Percentiles rank a stretch among this genome's conserved stretches.
Evolutionary conservation across 2,797 vertebrate genomes (phyloP).

Genomic region (Bufotes viridis): DNA sequence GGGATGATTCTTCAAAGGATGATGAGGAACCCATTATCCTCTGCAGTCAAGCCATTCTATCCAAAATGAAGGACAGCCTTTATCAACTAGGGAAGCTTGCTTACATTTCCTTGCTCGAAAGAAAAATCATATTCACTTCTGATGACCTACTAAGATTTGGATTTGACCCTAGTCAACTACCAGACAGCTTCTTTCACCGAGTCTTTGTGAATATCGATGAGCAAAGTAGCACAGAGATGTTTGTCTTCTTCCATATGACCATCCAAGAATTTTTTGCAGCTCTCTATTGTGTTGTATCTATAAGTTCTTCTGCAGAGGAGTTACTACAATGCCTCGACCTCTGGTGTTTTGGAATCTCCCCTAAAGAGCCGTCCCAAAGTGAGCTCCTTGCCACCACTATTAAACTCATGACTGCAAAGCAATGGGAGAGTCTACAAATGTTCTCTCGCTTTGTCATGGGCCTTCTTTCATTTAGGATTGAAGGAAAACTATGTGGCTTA

Average conservation of each 20-base stretch:
- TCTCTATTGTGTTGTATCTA: slow-evolving; percentile 68
- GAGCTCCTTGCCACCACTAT: slow-evolving; percentile 61
- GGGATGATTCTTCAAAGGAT: slow-evolving; percentile 61
- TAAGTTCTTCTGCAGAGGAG: slow-evolving; percentile 56
- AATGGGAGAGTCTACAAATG: slow-evolving; percentile 73
- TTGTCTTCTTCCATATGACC: slow-evolving; percentile 77
- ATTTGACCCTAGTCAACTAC: slow-evolving; percentile 66
- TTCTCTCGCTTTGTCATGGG: slow-evolving; percentile 78
- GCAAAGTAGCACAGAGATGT: slow-evolving; percentile 69
- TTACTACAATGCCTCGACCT: slow-evolving; percentile 71
- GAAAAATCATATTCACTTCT: slow-evolving; percentile 70
- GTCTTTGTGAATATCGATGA: slow-evolving; percentile 71
- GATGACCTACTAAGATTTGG: slow-evolving; percentile 67
- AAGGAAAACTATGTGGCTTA: slow-evolving; percentile 70
- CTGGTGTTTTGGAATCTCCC: slow-evolving; percentile 72
- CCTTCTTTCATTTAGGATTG: slow-evolving; percentile 67
- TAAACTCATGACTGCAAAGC: slow-evolving; percentile 57
- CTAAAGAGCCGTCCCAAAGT: slow-evolving; percentile 55
- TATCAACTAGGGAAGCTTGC: slow-evolving; percentile 71
- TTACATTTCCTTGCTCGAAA: slow-evolving; percentile 71
- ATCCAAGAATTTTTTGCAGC: slow-evolving; percentile 76
- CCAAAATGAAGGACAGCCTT: slow-evolving; percentile 64
- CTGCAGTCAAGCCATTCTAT: slow-evolving; percentile 41
- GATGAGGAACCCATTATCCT: neutral
- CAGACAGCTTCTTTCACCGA: slow-evolving; percentile 70